Percentiles rank a stretch among this genome's conserved stretches.
Evolutionary conservation across 2,797 vertebrate species (phyloP).

Genomic region (Tinamus major): DNA sequence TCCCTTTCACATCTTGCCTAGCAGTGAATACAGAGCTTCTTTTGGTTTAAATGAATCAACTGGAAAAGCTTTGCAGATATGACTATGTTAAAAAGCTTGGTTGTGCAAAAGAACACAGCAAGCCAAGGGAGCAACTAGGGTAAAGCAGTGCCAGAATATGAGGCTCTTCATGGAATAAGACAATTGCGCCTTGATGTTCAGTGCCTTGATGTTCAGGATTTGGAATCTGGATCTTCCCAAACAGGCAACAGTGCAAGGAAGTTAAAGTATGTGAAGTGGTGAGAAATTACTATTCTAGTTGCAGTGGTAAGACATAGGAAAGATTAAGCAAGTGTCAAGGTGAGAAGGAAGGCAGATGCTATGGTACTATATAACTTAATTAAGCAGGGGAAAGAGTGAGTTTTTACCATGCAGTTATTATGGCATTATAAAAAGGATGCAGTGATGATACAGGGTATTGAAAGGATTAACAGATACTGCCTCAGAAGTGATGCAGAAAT

Average conservation of each 20-base stretch:
- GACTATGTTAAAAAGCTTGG: neutral
- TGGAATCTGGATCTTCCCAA: neutral
- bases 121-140: neutral
- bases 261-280: neutral
- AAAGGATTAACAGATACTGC: neutral
- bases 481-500: neutral
- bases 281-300: neutral
- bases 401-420: neutral
- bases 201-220: neutral
- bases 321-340: neutral
- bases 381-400: accelerated
- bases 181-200: neutral
- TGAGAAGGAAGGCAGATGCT: neutral
- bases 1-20: neutral
- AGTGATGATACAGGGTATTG: neutral
- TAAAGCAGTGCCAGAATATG: neutral
- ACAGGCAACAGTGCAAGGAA: neutral
- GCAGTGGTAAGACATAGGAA: neutral
- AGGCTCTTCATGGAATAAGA: neutral
- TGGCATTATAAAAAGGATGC: neutral
- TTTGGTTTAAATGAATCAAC: neutral
- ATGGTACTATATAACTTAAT: neutral
- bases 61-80: neutral
- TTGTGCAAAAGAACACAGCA: neutral
- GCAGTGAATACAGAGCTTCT: neutral